A percentile compares a stretch with the other conserved stretches of the same genome.
Evolutionary conservation across 2,797 vertebrate genomes (phyloP).

Genomic region (Spinus olivaceus): DNA sequence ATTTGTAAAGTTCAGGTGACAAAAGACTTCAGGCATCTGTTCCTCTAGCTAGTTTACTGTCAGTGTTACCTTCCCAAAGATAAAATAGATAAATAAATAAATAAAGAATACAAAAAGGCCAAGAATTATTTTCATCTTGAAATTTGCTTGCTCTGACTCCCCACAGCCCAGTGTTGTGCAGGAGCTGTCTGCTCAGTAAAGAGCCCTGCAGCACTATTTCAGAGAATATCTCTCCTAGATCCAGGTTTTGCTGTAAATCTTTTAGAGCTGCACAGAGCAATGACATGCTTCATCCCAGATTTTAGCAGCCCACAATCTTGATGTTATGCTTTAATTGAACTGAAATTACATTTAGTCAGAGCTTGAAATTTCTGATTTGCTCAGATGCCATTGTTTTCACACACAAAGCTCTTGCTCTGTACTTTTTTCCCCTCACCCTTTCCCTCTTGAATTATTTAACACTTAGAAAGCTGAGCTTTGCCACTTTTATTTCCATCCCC

Average conservation of each 20-base stretch:
- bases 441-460: conserved; percentile 60
- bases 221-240: not conserved
- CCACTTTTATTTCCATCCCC: conserved; percentile 56
- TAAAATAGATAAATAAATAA: not conserved
- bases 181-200: not conserved
- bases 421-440: not conserved
- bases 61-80: not conserved
- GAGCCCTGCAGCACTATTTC: not conserved
- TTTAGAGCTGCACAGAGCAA: not conserved
- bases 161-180: not conserved
- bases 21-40: not conserved
- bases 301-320: not conserved
- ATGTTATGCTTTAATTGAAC: conserved; percentile 39
- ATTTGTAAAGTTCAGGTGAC: not conserved
- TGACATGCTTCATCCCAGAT: conserved; percentile 1
- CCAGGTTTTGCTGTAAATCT: not conserved
- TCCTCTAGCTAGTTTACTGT: not conserved
- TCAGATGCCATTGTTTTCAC: conserved; percentile 1
- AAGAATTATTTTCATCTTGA: not conserved
- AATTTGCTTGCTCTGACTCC: not conserved
- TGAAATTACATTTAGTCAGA: conserved; percentile 37
- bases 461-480: conserved; percentile 62
- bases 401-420: not conserved
- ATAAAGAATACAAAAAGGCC: not conserved
- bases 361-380: conserved; percentile 27